Conservation (phyloP, 2,888 invertebrate genomes). For the Ephialtes manifestator region DNA sequence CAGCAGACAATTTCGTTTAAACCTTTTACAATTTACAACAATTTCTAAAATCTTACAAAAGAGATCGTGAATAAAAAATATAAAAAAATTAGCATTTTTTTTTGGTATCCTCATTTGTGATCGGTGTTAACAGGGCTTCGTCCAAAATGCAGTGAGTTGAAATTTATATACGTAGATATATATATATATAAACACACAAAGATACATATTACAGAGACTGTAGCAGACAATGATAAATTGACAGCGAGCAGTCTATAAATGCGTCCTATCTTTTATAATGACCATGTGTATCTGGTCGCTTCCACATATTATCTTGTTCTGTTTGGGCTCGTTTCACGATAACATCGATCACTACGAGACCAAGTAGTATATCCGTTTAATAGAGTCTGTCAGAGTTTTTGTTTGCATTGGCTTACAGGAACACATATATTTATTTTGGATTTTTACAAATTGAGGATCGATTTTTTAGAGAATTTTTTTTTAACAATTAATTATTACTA, state of each 20-base stretch:
- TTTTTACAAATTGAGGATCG: background rate
- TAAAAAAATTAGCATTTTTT: background rate
- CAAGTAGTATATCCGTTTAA: conserved; percentile 23
- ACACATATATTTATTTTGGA: background rate
- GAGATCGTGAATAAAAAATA: background rate
- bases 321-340: conserved; percentile 50
- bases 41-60: background rate
- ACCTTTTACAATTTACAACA: background rate
- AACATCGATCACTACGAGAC: conserved; percentile 29
- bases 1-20: conserved; percentile 39
- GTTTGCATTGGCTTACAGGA: background rate
- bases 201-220: conserved; percentile 9
- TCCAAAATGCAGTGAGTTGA: conserved; percentile 75
- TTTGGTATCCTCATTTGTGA: conserved; percentile 13
- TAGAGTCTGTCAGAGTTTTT: conserved; percentile 16
- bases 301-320: conserved; percentile 39
- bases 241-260: conserved; percentile 48
- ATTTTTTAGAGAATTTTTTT: background rate
- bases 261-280: conserved; percentile 48
- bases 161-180: conserved; percentile 33
- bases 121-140: conserved; percentile 12
- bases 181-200: background rate
- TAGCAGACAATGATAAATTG: conserved; percentile 29
- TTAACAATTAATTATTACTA: too few species aligned
- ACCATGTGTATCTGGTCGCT: conserved; percentile 42